Evolutionary conservation across 2,888 invertebrate genomes (phyloP).

Genomic region (Idaea straminata): DNA sequence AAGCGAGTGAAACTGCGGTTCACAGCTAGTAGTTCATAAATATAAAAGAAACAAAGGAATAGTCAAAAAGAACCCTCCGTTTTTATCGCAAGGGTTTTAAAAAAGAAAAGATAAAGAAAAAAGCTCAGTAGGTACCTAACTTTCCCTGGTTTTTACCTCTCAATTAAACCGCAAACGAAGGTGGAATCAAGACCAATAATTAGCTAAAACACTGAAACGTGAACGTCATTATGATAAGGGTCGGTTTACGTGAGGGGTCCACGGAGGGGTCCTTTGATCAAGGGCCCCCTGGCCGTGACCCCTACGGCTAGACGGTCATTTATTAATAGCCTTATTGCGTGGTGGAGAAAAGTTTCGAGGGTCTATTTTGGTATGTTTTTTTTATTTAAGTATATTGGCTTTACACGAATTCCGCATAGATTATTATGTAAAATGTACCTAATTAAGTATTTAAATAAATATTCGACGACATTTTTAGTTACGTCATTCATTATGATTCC

Average conservation of each 20-base stretch:
- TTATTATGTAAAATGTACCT: no score
- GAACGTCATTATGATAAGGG: slow-evolving; percentile 46
- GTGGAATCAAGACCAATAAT: slow-evolving; percentile 43
- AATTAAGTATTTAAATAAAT: no score
- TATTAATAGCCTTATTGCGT: neutral
- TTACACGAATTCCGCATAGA: no score
- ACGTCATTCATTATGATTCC: no score
- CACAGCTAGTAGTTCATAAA: no score
- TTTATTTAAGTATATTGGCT: no score
- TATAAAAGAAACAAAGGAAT: neutral
- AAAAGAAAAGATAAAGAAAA: neutral
- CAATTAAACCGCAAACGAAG: slow-evolving; percentile 26
- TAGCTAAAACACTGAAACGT: slow-evolving; percentile 46
- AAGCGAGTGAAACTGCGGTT: no score
- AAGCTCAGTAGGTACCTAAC: slow-evolving; percentile 8
- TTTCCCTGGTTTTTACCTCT: slow-evolving; percentile 16
- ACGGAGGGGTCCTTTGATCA: slow-evolving; percentile 36
- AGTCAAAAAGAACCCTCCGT: neutral
- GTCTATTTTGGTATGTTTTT: neutral
- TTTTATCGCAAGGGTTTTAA: neutral
- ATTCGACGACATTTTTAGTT: no score
- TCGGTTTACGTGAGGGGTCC: slow-evolving; percentile 41
- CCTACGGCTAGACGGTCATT: neutral
- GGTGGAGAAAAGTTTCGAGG: neutral
- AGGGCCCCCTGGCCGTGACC: slow-evolving; percentile 2